A percentile compares a stretch with the other conserved stretches of the same genome.
Evolutionary conservation across 2,888 invertebrate genomes (phyloP).

Genomic region (Epinotia brunnichana): DNA sequence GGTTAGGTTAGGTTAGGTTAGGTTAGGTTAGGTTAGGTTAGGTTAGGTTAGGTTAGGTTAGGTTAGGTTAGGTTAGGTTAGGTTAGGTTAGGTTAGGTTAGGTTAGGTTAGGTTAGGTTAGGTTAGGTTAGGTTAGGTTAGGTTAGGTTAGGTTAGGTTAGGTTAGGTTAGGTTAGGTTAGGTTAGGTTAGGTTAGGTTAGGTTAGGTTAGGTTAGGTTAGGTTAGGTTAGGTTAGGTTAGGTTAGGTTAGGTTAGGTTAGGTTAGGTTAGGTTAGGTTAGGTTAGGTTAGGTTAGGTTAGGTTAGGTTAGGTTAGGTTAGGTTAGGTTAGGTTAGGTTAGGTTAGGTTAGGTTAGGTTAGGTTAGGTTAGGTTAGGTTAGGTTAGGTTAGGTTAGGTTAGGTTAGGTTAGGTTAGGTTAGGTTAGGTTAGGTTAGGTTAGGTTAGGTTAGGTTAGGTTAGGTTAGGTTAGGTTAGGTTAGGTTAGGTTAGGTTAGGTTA

Average conservation of each 20-base stretch:
- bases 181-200: too few relatives aligned
- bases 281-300: neutral
- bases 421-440: neutral
- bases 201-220: neutral
- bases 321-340: too few relatives aligned
- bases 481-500: slow-evolving; percentile 36
- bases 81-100: too few relatives aligned
- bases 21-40: too few relatives aligned
- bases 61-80: too few relatives aligned
- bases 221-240: slow-evolving; percentile 2
- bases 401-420: neutral
- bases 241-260: neutral
- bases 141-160: too few relatives aligned
- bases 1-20: too few relatives aligned
- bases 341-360: neutral
- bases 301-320: neutral
- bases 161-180: too few relatives aligned
- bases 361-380: neutral
- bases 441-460: neutral
- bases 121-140: too few relatives aligned
- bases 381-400: neutral
- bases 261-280: slow-evolving; percentile 4
- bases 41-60: too few relatives aligned
- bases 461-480: slow-evolving; percentile 1
- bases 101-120: too few relatives aligned